These are phyloP conservation scores for Imbricaverruca yamaguchii DNA, from an alignment of 2,888 invertebrate genomes.

Conservation along the genomic window DNA sequence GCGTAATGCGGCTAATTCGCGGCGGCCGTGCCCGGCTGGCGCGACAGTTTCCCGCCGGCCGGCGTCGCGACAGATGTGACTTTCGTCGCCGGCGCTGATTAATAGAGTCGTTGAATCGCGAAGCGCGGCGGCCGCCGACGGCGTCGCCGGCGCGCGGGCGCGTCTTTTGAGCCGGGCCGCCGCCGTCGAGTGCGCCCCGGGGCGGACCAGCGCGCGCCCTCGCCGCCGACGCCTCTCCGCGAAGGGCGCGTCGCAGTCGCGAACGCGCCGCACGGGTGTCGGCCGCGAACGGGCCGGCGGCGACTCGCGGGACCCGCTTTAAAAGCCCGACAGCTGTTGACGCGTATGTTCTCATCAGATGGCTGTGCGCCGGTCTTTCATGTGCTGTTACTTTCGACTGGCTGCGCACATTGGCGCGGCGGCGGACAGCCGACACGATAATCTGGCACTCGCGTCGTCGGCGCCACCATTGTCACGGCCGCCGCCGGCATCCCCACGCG, in stretches of 20 bases:
- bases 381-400: not conserved
- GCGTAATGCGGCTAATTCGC: not conserved
- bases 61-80: conserved; percentile 3
- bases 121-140: not conserved
- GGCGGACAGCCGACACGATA: not conserved
- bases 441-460: not conserved
- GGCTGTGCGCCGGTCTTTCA: not conserved
- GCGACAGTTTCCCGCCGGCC: not conserved
- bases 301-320: not conserved
- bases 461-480: too few relatives aligned
- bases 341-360: conserved; percentile 4
- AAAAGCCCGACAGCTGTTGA: not conserved
- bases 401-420: not conserved
- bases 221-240: not conserved
- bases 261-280: too few relatives aligned
- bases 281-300: too few relatives aligned
- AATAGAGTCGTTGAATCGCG: not conserved
- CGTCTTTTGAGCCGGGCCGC: not conserved
- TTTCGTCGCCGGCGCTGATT: not conserved
- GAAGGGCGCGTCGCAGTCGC: not conserved
- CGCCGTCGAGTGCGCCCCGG: not conserved
- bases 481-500: too few relatives aligned
- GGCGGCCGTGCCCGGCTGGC: not conserved
- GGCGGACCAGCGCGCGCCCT: not conserved
- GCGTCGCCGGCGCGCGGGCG: not conserved